Conservation (phyloP, 2,797 vertebrate species). For the Phoebastria nigripes region DNA sequence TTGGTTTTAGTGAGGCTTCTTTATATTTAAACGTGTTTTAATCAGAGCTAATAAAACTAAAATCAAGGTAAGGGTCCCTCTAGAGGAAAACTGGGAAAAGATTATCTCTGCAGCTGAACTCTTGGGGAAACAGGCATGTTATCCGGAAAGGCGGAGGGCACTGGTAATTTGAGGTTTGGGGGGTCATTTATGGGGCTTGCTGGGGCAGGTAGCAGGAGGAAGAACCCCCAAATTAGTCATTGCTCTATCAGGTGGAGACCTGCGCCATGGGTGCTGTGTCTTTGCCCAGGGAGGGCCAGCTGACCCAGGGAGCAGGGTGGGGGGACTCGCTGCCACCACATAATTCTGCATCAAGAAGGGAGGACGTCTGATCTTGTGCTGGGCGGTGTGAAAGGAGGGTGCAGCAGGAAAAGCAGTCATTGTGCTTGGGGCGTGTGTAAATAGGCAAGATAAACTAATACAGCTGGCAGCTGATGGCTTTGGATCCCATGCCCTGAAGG, state of each 20-base stretch:
- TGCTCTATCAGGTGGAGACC: neutral
- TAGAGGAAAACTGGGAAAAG: slow-evolving; percentile 64
- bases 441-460: neutral
- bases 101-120: slow-evolving; percentile 19
- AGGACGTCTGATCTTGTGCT: neutral
- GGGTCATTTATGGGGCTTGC: neutral
- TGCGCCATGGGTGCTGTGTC: fast-evolving
- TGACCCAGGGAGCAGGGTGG: fast-evolving
- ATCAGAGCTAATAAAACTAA: slow-evolving; percentile 55
- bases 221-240: neutral
- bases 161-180: neutral
- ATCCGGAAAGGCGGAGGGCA: neutral
- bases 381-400: neutral
- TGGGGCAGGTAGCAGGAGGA: neutral
- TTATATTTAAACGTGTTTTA: slow-evolving; percentile 34
- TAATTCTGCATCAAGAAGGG: neutral
- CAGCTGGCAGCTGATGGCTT: neutral
- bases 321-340: fast-evolving
- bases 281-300: neutral
- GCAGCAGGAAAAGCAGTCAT: neutral
- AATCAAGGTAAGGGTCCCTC: slow-evolving; percentile 60
- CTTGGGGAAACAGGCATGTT: neutral
- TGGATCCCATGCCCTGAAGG: neutral
- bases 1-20: slow-evolving; percentile 30
- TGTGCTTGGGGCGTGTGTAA: fast-evolving